Evolutionary conservation across 2,797 vertebrate species (phyloP).

Genomic region (Thripadectes ignobilis): DNA sequence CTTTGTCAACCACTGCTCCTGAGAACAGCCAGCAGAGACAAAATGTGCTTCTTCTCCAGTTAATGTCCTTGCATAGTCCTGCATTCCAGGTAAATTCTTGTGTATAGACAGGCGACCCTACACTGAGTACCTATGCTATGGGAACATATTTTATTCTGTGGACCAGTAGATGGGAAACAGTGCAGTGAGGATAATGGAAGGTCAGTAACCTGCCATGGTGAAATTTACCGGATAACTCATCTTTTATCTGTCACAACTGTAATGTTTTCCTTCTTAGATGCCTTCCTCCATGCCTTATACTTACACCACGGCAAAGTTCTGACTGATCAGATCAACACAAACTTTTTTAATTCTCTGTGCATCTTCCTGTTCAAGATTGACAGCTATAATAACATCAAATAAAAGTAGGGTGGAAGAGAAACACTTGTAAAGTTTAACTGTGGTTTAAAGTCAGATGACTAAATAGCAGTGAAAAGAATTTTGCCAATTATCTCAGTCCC

Average conservation of each 20-base stretch:
- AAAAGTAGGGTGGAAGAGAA: neutral
- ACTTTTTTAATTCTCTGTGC: neutral
- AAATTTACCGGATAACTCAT: neutral
- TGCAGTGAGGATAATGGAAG: neutral
- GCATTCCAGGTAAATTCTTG: neutral
- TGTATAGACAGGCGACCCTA: neutral
- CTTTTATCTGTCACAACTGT: neutral
- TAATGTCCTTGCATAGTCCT: neutral
- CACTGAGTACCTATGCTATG: fast-evolving
- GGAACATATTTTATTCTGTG: neutral
- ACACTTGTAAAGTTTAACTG: neutral
- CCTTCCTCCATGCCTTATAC: neutral
- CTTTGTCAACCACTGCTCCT: neutral
- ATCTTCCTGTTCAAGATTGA: neutral
- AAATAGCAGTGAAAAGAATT: neutral
- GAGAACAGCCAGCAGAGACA: neutral
- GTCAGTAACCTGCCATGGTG: neutral
- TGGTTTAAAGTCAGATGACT: neutral
- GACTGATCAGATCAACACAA: neutral
- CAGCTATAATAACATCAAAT: neutral
- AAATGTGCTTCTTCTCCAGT: neutral
- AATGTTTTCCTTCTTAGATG: neutral
- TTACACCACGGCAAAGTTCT: fast-evolving
- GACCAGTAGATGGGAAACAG: neutral
- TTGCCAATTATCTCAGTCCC: neutral